Conservation (phyloP, 2,797 vertebrate genomes). For the Sebastiscus albofasciatus region DNA sequence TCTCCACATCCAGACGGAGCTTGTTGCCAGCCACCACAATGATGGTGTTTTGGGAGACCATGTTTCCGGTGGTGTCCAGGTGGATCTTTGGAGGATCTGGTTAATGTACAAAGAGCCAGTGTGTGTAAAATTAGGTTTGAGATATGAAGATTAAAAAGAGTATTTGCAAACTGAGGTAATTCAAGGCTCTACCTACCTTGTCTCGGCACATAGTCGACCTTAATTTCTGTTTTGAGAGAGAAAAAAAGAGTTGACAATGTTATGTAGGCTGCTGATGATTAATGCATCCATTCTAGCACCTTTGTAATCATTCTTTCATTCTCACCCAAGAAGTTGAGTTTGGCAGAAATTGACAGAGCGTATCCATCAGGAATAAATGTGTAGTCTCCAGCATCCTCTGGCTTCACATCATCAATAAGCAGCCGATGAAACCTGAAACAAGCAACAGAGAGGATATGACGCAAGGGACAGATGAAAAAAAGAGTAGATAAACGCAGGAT, state of each 20-base stretch:
- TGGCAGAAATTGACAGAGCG: slow-evolving; percentile 92
- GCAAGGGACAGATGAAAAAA: not conserved
- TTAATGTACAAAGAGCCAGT: not conserved
- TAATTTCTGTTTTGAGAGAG: slow-evolving; percentile 85
- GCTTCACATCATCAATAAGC: slow-evolving; percentile 86
- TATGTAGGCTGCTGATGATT: slow-evolving; percentile 24
- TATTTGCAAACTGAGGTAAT: not conserved
- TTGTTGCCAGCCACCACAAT: slow-evolving; percentile 95
- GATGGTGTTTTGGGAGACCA: slow-evolving; percentile 89
- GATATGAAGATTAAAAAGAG: not conserved
- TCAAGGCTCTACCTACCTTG: slow-evolving; percentile 77
- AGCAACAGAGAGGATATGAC: not conserved
- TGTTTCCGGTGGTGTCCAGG: slow-evolving; percentile 89
- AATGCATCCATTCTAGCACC: not conserved
- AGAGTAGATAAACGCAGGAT: not conserved
- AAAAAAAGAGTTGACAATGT: slow-evolving; percentile 16
- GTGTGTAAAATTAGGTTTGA: not conserved
- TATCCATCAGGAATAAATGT: slow-evolving; percentile 91
- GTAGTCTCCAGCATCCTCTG: slow-evolving; percentile 91
- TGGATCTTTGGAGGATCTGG: slow-evolving; percentile 94
- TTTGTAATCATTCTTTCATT: slow-evolving; percentile 32
- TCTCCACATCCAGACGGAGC: slow-evolving; percentile 90
- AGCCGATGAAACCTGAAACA: slow-evolving; percentile 87
- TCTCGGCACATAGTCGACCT: slow-evolving; percentile 92
- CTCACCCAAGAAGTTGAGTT: slow-evolving; percentile 94